Base-by-base conservation (phyloP, 1,140 invertebrate species). In the Tetraneura akinire region DNA sequence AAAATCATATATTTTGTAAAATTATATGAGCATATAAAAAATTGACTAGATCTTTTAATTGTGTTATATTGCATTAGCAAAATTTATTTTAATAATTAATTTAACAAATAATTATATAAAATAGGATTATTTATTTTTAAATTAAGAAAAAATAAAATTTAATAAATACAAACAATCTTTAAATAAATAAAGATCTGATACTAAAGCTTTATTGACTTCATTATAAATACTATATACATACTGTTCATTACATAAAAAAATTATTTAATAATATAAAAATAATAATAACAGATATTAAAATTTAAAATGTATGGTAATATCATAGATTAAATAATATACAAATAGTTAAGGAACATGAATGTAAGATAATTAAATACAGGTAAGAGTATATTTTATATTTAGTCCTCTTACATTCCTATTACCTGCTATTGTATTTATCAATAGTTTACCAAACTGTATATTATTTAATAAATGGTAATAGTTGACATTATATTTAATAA, bases 231-330 rank as follows among this genome's bases (percentile, higher is more conserved):
- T 37, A 68, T 47, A 3, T 68, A 68, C 66, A 68, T 13, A 68
- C 21, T 66, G 66, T 68, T 68, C 66, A 68, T 47, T 47, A 47
- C 45, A 68, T 68, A 68, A 68, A 47, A 68, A 47, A 47, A 21
- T 23, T 14, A 62, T 29, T 29, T 32, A 68, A 68, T 23, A n/a
- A 68, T 47, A 47, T 45, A 47, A 21, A 68, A 47, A 68, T 68
- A 68, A 68, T 47, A 68, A 68, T 68, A 68, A 68, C 66, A 68
- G 21, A 21, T 68, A 68, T 68, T 68, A 68, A 68, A 68, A 68
- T 68, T 68, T 68, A 68, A 47, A 68, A 68, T 47, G 23, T 68
- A 68, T 47, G 45, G 45, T 47, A 47, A 47, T 47, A 47, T 4
- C 9, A 14, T 47, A 6, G 11, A 47, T 14, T 14, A 37, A 47